A percentile compares a stretch with the other conserved stretches of the same genome.
Evolutionary conservation across 2,888 invertebrate genomes (phyloP).

Genomic region (Nasonovia ribisnigri): DNA sequence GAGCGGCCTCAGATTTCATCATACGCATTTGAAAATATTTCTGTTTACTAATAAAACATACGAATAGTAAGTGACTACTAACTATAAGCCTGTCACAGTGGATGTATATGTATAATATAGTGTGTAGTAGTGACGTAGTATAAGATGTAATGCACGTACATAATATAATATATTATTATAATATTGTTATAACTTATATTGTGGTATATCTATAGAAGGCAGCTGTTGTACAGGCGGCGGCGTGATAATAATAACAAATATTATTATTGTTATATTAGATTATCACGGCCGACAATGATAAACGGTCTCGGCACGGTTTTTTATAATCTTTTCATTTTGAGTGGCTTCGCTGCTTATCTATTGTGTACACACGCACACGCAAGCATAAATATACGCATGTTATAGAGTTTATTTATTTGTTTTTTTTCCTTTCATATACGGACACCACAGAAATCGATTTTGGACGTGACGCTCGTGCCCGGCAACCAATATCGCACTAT

Average conservation of each 20-base stretch:
- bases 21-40: neutral
- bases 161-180: neutral
- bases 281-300: slow-evolving; percentile 45
- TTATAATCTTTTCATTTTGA: neutral
- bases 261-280: slow-evolving; percentile 49
- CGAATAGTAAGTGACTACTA: neutral
- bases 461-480: slow-evolving; percentile 48
- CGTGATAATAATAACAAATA: slow-evolving; percentile 32
- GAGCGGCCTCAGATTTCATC: neutral
- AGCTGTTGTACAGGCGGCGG: neutral
- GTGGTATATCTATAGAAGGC: neutral
- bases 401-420: neutral
- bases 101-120: neutral
- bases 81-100: neutral
- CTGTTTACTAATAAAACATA: neutral
- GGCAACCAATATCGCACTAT: slow-evolving; percentile 51
- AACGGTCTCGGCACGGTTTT: slow-evolving; percentile 15
- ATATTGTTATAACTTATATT: neutral
- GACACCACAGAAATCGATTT: slow-evolving; percentile 52
- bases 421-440: slow-evolving; percentile 6
- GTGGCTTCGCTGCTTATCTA: neutral
- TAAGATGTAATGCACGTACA: neutral
- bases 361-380: neutral
- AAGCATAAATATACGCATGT: too few species aligned
- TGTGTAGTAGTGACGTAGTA: neutral